Conservation (phyloP, 2,113 vertebrate genomes). For the Psittacus erithacus region DNA sequence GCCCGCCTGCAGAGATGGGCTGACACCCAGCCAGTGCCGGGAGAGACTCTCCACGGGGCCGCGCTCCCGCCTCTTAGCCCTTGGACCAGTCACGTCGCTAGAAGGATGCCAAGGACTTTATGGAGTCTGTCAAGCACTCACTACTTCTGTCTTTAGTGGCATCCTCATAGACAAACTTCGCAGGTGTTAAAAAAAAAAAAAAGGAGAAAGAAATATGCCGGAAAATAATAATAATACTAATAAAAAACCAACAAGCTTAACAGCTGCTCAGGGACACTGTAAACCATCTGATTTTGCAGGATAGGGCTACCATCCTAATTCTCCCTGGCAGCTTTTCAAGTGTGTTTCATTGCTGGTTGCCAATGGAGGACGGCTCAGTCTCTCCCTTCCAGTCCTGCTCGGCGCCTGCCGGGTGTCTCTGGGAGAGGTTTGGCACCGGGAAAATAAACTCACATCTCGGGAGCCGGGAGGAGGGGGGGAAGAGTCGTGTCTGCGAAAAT, state of each 20-base stretch:
- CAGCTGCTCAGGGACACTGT: constrained; percentile 63
- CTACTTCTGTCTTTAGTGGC: constrained; percentile 65
- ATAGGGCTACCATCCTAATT: constrained; percentile 19
- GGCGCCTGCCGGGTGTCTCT: constrained; percentile 38
- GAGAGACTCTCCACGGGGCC: background rate
- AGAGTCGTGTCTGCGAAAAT: background rate
- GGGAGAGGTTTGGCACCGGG: constrained; percentile 33
- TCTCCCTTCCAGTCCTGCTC: constrained; percentile 9
- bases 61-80: background rate
- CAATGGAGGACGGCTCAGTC: constrained; percentile 37
- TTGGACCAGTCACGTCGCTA: constrained; percentile 45
- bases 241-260: constrained; percentile 37
- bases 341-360: constrained; percentile 14
- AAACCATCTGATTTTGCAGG: constrained; percentile 68
- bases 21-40: background rate
- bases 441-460: constrained; percentile 9
- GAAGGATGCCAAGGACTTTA: constrained; percentile 53
- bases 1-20: background rate
- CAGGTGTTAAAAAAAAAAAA: constrained; percentile 67
- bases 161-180: constrained; percentile 65
- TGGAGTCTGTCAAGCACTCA: constrained; percentile 52
- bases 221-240: constrained; percentile 45
- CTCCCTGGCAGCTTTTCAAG: constrained; percentile 65
- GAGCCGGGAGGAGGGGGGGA: background rate
- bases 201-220: background rate